Evolutionary conservation across 2,888 invertebrate genomes (phyloP), one percentile per base, ranked within the genome.

Genomic region (Caenorhabditis sinica): DNA sequence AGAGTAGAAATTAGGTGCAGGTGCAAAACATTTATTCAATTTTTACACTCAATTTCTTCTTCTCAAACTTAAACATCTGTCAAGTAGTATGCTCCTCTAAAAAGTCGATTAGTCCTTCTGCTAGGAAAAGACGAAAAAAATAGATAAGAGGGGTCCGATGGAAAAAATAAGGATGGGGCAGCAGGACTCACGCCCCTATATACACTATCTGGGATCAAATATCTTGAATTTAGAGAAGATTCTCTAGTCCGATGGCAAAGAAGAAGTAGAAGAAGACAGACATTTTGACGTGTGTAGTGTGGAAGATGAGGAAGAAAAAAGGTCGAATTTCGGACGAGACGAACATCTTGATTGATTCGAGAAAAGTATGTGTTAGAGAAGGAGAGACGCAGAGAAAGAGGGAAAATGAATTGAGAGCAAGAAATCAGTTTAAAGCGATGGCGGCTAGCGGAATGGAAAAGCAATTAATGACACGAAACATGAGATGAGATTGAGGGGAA

Each of bases 161-260:
- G n/a, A n/a, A n/a, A n/a, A n/a, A n/a, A n/a, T n/a, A n/a, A 60
- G 63, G 15, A 25, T 25, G 9, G 6, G 63, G 11, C 11, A 2
- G 40, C 40, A 6, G 2, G 11, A 6, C 2, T 40, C 43, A 25
- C 20, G 43, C 30, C 53, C 30, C 63, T n/a, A 36, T 51, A 53
- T n/a, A n/a, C n/a, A n/a, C 74, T 75, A 75, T 75, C 75, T 75
- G 28, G 75, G 75, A 75, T 75, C 75, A 58, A 75, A 75, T 75
- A 75, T 75, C 75, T 75, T 66, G 45, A 75, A 74, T 74, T 66
- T 65, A 58, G 60, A 17, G n/a, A n/a, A n/a, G n/a, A n/a, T n/a
- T n/a, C n/a, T n/a, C n/a, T n/a, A n/a, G n/a, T n/a, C n/a, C n/a
- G n/a, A n/a, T n/a, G n/a, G n/a, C n/a, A n/a, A n/a, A n/a, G n/a